phyloP scores from a whole-genome alignment of 2,888 invertebrate genomes.

The Mimachlamys varia region DNA sequence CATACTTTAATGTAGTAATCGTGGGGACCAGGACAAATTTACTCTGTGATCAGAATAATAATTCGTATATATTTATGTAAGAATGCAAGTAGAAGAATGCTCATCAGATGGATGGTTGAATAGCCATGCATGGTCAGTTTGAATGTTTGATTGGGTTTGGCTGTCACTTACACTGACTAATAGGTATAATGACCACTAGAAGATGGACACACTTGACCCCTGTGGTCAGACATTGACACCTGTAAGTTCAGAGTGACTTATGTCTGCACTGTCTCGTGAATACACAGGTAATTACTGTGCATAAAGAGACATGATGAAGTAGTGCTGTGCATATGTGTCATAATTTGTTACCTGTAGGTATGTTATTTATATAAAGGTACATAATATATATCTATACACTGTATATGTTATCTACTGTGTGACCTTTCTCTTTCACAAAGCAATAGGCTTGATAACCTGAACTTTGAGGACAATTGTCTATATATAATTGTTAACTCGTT shows the following conservation, averaged over 20 bases:
- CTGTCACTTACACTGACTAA: slow-evolving; percentile 23
- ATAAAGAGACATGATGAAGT: neutral
- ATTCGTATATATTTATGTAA: neutral
- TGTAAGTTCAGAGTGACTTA: neutral
- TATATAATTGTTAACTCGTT: too few species aligned
- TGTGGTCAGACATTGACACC: neutral
- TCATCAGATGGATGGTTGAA: neutral
- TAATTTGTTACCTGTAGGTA: neutral
- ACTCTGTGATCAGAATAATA: neutral
- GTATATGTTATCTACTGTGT: neutral
- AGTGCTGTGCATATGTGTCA: neutral
- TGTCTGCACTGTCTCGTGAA: neutral
- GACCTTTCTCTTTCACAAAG: neutral
- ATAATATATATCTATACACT: too few species aligned
- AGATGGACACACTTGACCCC: neutral
- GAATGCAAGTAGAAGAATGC: neutral
- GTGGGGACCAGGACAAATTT: neutral
- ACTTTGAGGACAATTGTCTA: too few species aligned
- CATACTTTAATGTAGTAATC: neutral
- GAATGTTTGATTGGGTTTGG: slow-evolving; percentile 14
- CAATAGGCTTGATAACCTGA: too few species aligned
- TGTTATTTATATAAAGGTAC: neutral
- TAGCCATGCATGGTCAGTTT: neutral
- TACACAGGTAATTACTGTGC: neutral
- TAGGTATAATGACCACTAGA: neutral